Conservation (phyloP, 2,888 invertebrate species). For the Thumatha senex region DNA sequence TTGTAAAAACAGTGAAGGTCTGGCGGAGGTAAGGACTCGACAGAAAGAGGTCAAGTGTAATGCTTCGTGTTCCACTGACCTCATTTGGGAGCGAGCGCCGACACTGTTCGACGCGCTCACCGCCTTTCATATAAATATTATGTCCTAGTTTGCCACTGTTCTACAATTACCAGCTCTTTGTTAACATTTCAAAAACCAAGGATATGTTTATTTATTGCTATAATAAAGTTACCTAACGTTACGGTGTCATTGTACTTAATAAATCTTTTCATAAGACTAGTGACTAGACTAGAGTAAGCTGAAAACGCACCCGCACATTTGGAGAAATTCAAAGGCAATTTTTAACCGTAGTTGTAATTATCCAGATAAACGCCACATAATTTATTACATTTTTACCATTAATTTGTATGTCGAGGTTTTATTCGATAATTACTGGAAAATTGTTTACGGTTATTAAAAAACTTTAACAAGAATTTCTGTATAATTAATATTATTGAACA, state of each 20-base stretch:
- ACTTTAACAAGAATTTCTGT: no score
- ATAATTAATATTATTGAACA: no score
- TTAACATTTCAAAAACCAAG: constrained; percentile 33
- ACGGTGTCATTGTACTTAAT: not conserved
- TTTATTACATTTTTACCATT: no score
- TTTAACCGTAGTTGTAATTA: no score
- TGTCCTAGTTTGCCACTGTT: constrained; percentile 67
- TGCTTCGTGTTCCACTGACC: constrained; percentile 81
- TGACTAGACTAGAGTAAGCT: no score
- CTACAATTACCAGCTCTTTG: constrained; percentile 45
- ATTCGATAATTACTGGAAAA: no score
- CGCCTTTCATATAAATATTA: constrained; percentile 68
- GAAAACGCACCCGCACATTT: no score
- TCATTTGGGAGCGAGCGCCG: constrained; percentile 69
- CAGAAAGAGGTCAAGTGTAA: constrained; percentile 83
- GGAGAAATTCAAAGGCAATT: no score
- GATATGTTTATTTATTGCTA: constrained; percentile 1
- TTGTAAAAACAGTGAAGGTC: constrained; percentile 83
- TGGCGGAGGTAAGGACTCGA: constrained; percentile 81
- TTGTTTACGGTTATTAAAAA: no score
- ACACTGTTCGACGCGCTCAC: constrained; percentile 53
- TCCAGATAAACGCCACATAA: no score
- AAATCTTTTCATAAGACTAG: not conserved
- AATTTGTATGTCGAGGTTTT: no score
- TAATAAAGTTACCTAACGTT: not conserved